Evolutionary conservation across 2,888 invertebrate species (phyloP).

Genomic region (Oscheius sp.): DNA sequence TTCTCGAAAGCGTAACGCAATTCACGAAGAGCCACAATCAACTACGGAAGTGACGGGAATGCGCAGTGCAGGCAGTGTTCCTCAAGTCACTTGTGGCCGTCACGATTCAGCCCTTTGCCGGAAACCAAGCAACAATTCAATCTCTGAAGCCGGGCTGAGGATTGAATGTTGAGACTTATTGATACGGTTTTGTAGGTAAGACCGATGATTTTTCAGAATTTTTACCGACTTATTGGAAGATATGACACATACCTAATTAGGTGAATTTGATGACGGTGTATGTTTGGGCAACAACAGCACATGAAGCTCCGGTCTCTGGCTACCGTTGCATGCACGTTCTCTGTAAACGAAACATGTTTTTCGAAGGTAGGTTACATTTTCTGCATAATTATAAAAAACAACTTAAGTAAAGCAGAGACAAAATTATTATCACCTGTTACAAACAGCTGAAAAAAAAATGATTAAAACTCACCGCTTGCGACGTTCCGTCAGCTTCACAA

Average conservation of each 20-base stretch:
- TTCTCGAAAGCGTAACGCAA: constrained; percentile 15
- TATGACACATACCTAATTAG: constrained; percentile 65
- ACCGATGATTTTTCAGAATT: too few species aligned
- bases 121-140: constrained; percentile 29
- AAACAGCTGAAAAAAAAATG: too few species aligned
- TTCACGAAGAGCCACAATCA: constrained; percentile 26
- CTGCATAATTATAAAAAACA: too few species aligned
- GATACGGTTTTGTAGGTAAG: not conserved
- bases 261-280: constrained; percentile 69
- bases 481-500: constrained; percentile 16
- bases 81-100: constrained; percentile 23
- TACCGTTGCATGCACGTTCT: constrained; percentile 26
- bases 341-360: not conserved
- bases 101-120: constrained; percentile 25
- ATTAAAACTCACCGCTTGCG: constrained; percentile 18
- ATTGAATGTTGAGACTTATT: not conserved
- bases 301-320: constrained; percentile 24
- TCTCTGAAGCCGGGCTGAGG: constrained; percentile 21
- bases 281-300: constrained; percentile 63
- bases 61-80: constrained; percentile 24
- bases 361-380: too few species aligned
- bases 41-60: constrained; percentile 24
- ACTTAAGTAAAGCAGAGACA: too few species aligned
- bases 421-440: too few species aligned
- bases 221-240: too few species aligned